Evolutionary conservation across 2,113 vertebrate species (phyloP), one percentile per base, ranked within the genome.

Genomic region (Okapia johnstoni): DNA sequence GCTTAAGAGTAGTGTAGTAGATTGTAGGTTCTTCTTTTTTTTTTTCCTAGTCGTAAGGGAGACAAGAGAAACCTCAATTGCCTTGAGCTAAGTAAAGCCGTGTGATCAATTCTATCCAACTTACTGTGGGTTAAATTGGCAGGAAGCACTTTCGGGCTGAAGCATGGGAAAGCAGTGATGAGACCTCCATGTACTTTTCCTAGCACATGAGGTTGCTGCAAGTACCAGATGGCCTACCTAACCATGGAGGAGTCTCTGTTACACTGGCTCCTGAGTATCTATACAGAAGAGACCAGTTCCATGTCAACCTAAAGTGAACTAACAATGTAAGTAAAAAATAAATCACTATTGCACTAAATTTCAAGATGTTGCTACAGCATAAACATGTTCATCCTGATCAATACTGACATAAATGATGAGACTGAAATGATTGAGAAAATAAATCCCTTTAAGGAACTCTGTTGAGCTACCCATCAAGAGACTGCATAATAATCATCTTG

Each of bases 151-250:
- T 85, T 2, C 3, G 11, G 14, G 19, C 11, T 57, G 23, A 88
- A 16, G 15, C 1, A 5, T 2, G 7, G 17, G 4, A 5, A 25
- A 21, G 13, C 4, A 50, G 2, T 79, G 33, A 58, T 26, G 54
- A 88, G 36, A 12, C 30, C 11, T 76, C 33, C 14, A 17, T 79
- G 46, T 19, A 7, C 2, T 81, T 55, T 61, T 28, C 57, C 43
- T 26, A 43, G 12, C n/a, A 81, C 23, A 40, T 10, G 15, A 91
- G 17, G 7, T 63, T 43, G 54, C 21, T 58, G 6, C 15, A 81
- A 40, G 21, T 80, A 57, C 23, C 23, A 81, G 23, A 46, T 16
- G 2, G 9, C 30, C 26, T 16, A 66, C 9, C 5, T 16, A 14
- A 30, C 66, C 21, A 85, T 7, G 80, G 30, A 6, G 23, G 19